phyloP scores from a whole-genome alignment of 2,113 vertebrate species.

The Hyaena hyaena region DNA sequence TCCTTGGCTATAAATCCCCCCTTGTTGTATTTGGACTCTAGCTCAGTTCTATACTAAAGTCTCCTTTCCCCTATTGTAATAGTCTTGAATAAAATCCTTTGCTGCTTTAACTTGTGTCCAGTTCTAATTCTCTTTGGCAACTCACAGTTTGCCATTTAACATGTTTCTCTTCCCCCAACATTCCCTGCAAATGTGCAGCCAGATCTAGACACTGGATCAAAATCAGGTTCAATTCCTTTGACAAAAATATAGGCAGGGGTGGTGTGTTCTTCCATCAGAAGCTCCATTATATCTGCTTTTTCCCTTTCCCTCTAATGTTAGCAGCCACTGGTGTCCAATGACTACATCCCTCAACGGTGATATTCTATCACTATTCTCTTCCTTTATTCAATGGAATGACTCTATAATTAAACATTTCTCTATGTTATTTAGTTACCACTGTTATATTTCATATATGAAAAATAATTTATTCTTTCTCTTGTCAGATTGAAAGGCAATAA shows the following conservation, averaged over 20 bases:
- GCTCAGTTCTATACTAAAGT: not conserved
- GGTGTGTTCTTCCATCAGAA: not conserved
- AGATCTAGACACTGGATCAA: not conserved
- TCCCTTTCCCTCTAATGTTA: not conserved
- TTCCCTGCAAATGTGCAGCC: not conserved
- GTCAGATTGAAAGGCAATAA: not conserved
- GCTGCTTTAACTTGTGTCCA: not conserved
- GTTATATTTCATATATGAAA: not conserved
- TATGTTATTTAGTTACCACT: not conserved
- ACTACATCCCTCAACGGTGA: not conserved
- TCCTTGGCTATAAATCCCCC: not conserved
- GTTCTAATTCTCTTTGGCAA: not conserved
- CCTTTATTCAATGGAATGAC: not conserved
- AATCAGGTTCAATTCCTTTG: not conserved
- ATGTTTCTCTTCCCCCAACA: not conserved
- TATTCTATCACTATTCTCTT: not conserved
- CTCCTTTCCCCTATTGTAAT: not conserved
- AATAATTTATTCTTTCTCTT: not conserved
- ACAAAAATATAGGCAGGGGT: not conserved
- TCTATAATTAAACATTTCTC: not conserved
- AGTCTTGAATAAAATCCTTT: constrained; percentile 1
- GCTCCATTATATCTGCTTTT: not conserved
- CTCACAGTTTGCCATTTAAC: not conserved
- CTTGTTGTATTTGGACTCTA: not conserved
- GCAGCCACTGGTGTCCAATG: not conserved